Evolutionary conservation across 2,113 vertebrate genomes (phyloP), one percentile per base, ranked within the genome.

Genomic region (Spea multiplicata): DNA sequence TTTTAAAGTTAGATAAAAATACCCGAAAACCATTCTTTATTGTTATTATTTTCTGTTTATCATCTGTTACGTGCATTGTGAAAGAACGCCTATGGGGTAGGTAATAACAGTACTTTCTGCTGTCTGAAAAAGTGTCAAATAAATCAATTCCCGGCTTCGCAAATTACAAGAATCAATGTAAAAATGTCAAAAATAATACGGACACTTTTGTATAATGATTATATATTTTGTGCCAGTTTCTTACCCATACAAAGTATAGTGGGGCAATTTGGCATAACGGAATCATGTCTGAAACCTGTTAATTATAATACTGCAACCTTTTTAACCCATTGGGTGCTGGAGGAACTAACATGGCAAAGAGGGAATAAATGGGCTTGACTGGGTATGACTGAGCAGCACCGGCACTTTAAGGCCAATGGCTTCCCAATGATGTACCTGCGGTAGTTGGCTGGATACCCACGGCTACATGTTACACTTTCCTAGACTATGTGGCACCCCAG

Each of bases 61-160:
- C 50, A 66, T 66, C 59, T 50, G 50, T 65, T 66, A 50, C 10
- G 4, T 75, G 12, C 47, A 44, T 75, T 45, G 49, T 30, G 17
- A 75, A n/a, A 8, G 17, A 30, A 14, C 3, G 7, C 9, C 45
- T 44, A 52, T 66, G 4, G n/a, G 48, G 3, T 30, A 17, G 16
- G 3, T 75, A 66, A 75, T 66, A 53, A 75, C 47, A 53, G 48
- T 52, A 6, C 44, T 75, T 44, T 46, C 17, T 53, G 66, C n/a
- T 16, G 62, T 50, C 59, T 14, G 13, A 53, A 45, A 53, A 45
- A 75, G 17, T 75, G 49, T 53, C 30, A 75, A 75, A 75, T 45
- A 66, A 12, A 5, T 12, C 10, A 12, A 59, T 16, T 65, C 64
- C 57, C 47, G 4, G 8, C 45, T 12, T 48, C 8, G 17, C 16